Base-by-base conservation (phyloP, 2,797 vertebrate species). In the Garrulus glandarius region DNA sequence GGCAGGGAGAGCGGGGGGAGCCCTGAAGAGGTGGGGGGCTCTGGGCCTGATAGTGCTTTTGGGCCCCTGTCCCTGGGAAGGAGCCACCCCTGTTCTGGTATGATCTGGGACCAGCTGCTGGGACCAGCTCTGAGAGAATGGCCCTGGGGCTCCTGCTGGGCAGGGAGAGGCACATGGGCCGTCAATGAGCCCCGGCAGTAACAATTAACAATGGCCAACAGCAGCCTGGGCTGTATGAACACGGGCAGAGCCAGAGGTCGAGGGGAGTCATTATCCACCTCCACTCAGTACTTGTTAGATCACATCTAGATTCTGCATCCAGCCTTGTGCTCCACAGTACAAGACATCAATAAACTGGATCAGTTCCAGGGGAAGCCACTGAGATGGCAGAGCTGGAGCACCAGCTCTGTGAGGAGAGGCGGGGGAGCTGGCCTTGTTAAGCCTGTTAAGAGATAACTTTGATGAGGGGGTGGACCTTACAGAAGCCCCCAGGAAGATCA, bases 141-240 rank as follows among this genome's bases (percentile, higher is more conserved):
- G 44, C 30, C 26, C 21, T 3, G 3, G 30, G 30, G 2, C 8
- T 75, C 26, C 53, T 3, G 1, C 15, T 41, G 20, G 29, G 17
- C 21, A 41, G 23, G 29, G 47, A 41, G 32, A 15, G 37, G 49
- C 23, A 67, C 12, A 3, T 5, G 30, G 56, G 26, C 29, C 47
- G 17, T 10, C 55, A 65, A 2, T 3, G 4, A 75, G 53, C 13
- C 63, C 59, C 36, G 52, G 17, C n/a, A 89, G 18, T 46, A 61
- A 39, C 0, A 7, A 32, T 0, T 46, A 61, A 39, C 0, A 7
- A 32, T 0, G 4, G 53, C 46, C n/a, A 29, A 6, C 0, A 3
- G 36, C 52, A 74, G 56, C 36, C 16, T 37, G 26, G 64, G 60
- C 30, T 84, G 32, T 30, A 21, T 34, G 56, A 84, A 64, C 15